Conservation (phyloP, 2,113 vertebrate species). For the Ailurus styani region DNA sequence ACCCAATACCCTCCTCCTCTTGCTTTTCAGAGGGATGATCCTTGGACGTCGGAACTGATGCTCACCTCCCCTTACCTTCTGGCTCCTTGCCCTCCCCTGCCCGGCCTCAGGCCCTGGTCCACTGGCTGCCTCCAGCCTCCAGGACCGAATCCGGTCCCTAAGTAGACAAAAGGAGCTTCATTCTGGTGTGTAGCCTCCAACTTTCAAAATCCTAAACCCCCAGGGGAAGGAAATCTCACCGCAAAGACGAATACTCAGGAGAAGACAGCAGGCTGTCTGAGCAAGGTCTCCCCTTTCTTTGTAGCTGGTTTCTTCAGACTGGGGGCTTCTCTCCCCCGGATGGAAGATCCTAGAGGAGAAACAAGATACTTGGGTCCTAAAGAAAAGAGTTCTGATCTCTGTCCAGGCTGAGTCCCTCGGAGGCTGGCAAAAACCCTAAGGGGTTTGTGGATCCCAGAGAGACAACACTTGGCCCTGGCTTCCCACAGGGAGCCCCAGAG, state of each 20-base stretch:
- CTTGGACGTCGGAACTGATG: not conserved
- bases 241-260: not conserved
- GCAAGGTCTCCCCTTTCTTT: not conserved
- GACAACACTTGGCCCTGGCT: not conserved
- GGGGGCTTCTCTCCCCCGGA: accelerated
- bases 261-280: not conserved
- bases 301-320: not conserved
- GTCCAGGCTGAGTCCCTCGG: not conserved
- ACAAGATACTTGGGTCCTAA: not conserved
- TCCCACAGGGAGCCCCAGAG: not conserved
- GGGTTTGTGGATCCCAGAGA: not conserved
- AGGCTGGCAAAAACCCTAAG: not conserved
- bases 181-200: not conserved
- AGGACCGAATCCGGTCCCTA: not conserved
- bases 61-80: too few relatives aligned
- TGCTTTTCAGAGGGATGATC: not conserved
- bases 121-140: not conserved
- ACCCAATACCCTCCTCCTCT: not conserved
- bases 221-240: not conserved
- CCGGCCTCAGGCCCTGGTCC: accelerated
- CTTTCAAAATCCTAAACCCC: not conserved
- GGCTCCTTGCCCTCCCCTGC: not conserved
- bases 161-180: not conserved
- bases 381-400: not conserved
- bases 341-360: not conserved